Evolutionary conservation across 1,140 invertebrate species (phyloP), one percentile per base, ranked within the genome.

Genomic region (Penaeus japonicus): DNA sequence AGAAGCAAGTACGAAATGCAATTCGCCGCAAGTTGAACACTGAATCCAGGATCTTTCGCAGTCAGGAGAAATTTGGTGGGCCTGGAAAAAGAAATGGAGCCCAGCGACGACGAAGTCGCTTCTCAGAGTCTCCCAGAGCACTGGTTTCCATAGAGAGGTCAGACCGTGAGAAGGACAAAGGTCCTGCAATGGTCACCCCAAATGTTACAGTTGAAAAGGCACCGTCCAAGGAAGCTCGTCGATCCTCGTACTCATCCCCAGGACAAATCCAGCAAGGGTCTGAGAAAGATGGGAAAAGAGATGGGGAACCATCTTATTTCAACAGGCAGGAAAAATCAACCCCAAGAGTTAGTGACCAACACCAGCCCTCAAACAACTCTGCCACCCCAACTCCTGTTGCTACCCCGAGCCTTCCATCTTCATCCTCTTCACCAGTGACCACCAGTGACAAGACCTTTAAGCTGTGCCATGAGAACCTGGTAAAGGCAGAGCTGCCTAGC

Each of bases 21-120:
- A 90, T 90, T 32, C 89, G 89, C 0, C 86, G 89, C 17, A 90
- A 90, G 75, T 84, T 90, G 24, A 90, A 90, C 78, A 90, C 89
- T 32, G 89, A 90, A 65, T 90, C 89, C 5, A 81, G 89, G 32
- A 90, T 89, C 24, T 90, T 85, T 80, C 86, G 89, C 7, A 87
- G 89, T 62, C 86, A 88, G 30, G 86, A 85, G 54, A 88, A 85
- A 39, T 81, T 89, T 85, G 82, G 86, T 22, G 35, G 53, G 24
- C 82, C 55, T 53, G 54, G 35, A 35, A 87, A 85, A 24, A 55
- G 89, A 7, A 85, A 65, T 81, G 54, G 65, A 18, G 35, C 53
- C 12, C 86, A 89, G 83, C 77, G 85, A 18, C 75, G 89, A 39
- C 73, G 86, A 30, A 88, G 86, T 39, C 59, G 80, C 4, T 90